phyloP scores from a whole-genome alignment of 2,888 invertebrate species.

The Hermaeophaga mercurialis region DNA sequence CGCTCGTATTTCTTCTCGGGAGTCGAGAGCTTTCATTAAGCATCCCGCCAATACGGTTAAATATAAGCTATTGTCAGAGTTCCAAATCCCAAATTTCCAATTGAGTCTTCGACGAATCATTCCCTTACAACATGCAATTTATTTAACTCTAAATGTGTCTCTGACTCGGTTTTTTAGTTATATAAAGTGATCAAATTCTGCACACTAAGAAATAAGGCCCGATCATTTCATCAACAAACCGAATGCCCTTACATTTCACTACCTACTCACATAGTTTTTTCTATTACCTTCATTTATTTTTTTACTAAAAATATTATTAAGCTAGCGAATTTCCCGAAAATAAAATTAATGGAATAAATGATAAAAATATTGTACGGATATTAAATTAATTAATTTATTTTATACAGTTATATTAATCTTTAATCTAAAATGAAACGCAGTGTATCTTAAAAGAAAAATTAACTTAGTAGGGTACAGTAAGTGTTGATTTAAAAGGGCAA shows the following conservation, averaged over 20 bases:
- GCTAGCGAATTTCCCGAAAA: no score
- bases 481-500: neutral
- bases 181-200: conserved; percentile 13
- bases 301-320: no score
- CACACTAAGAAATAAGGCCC: conserved; percentile 1
- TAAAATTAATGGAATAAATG: no score
- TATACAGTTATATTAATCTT: no score
- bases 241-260: no score
- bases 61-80: conserved; percentile 53
- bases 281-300: no score
- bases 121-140: conserved; percentile 52
- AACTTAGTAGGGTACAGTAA: neutral
- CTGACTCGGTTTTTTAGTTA: conserved; percentile 8
- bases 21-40: conserved; percentile 54
- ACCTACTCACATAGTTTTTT: no score
- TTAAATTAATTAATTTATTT: no score
- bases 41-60: conserved; percentile 52
- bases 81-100: conserved; percentile 50
- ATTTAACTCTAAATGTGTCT: conserved; percentile 37
- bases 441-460: neutral
- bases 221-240: conserved; percentile 3
- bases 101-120: conserved; percentile 50
- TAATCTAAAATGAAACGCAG: no score
- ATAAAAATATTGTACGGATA: no score
- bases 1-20: conserved; percentile 56